These are phyloP conservation scores for Trachymyrmex septentrionalis DNA, from an alignment of 1,140 invertebrate species.

Conservation along the genomic window DNA sequence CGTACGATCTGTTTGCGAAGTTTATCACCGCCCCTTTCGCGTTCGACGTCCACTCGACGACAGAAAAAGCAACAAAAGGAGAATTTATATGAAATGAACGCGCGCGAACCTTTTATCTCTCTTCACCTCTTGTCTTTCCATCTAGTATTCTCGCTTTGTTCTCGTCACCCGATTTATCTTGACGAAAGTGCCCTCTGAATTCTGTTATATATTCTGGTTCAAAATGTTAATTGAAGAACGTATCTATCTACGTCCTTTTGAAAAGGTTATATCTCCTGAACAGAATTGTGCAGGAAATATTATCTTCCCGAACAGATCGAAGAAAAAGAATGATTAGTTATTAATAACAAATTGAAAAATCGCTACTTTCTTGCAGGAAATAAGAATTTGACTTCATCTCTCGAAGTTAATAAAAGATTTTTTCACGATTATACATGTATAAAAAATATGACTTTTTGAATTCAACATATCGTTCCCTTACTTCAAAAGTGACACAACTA, in stretches of 20 bases:
- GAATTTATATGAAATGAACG: slow-evolving; percentile 70
- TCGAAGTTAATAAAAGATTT: slow-evolving; percentile 1
- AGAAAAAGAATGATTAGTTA: neutral
- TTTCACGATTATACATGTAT: neutral
- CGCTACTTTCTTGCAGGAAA: neutral
- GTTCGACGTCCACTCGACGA: slow-evolving; percentile 76
- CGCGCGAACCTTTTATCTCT: slow-evolving; percentile 2
- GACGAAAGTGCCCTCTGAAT: slow-evolving; percentile 35
- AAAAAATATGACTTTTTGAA: neutral
- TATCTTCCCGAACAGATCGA: neutral
- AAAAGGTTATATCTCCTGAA: neutral
- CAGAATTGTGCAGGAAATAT: neutral
- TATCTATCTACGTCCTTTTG: neutral
- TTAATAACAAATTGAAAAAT: neutral
- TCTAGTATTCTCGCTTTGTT: slow-evolving; percentile 48
- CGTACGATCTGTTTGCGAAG: slow-evolving; percentile 77
- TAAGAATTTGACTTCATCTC: neutral
- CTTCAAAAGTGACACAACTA: neutral
- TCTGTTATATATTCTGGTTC: slow-evolving; percentile 8
- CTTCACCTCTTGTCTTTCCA: slow-evolving; percentile 15
- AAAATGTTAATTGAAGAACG: slow-evolving; percentile 1
- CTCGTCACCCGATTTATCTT: slow-evolving; percentile 72
- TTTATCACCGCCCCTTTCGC: slow-evolving; percentile 82
- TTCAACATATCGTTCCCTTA: too few relatives aligned
- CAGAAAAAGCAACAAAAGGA: slow-evolving; percentile 76